These are phyloP conservation scores for Pandemis corylana DNA, from an alignment of 2,888 invertebrate species.

Conservation along the genomic window DNA sequence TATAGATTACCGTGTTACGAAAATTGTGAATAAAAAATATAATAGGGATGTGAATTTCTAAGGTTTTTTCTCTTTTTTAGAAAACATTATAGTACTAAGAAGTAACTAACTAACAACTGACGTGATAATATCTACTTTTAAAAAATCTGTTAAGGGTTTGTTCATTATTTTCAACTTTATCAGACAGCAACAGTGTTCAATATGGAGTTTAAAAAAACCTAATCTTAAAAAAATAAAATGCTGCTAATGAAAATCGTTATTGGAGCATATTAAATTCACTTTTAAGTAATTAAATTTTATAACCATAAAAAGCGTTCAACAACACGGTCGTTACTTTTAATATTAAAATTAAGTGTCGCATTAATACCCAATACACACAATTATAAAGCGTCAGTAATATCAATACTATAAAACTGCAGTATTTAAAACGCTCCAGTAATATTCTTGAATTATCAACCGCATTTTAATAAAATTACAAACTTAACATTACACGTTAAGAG, in stretches of 20 bases:
- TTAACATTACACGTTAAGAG: background rate
- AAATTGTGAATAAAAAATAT: too few relatives aligned
- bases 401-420: constrained; percentile 19
- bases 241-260: background rate
- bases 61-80: too few relatives aligned
- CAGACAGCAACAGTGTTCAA: background rate
- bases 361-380: constrained; percentile 24
- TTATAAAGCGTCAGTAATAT: constrained; percentile 25
- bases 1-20: background rate
- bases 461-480: background rate
- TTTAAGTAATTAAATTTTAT: constrained; percentile 21
- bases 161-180: background rate
- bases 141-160: too few relatives aligned
- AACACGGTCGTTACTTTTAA: constrained; percentile 23
- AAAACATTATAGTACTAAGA: too few relatives aligned
- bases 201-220: too few relatives aligned
- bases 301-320: constrained; percentile 7
- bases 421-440: background rate
- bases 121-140: too few relatives aligned
- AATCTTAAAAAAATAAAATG: background rate
- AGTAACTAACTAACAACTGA: too few relatives aligned
- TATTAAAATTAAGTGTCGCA: constrained; percentile 23
- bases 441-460: background rate
- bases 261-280: background rate
- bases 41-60: too few relatives aligned